Conservation (phyloP, 2,113 vertebrate species). For the Amphilophus citrinellus region DNA sequence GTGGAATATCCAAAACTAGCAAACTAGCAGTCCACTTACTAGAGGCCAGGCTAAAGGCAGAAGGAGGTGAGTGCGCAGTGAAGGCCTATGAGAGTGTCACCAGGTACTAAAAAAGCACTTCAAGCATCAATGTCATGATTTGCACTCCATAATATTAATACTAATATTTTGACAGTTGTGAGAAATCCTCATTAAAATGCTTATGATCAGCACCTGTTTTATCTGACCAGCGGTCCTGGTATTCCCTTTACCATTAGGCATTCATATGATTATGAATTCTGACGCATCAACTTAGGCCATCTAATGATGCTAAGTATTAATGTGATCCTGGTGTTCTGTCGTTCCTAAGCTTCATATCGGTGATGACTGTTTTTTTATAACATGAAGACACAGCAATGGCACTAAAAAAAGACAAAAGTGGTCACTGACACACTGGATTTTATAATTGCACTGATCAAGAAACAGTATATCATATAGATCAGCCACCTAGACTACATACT, state of each 20-base stretch:
- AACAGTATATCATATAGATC: neutral
- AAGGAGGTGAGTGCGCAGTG: neutral
- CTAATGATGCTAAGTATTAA: neutral
- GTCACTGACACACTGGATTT: neutral
- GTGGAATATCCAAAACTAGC: constrained; percentile 2
- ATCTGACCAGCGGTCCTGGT: neutral
- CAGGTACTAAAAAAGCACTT: neutral
- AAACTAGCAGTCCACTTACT: neutral
- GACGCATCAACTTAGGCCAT: neutral
- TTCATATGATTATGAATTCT: neutral
- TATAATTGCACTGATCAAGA: neutral
- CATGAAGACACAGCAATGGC: neutral
- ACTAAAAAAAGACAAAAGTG: constrained; percentile 7
- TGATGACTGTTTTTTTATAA: neutral
- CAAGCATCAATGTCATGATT: neutral
- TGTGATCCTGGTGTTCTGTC: neutral
- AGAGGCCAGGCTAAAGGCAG: neutral
- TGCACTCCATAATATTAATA: neutral
- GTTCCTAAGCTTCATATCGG: neutral
- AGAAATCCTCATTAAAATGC: neutral
- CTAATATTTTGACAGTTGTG: neutral
- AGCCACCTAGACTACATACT: neutral
- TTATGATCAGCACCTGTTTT: neutral
- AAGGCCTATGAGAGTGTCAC: neutral
- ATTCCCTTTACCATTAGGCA: neutral